These are phyloP conservation scores for Galago senegalensis DNA, from an alignment of 2,797 vertebrate genomes.

Conservation along the genomic window DNA sequence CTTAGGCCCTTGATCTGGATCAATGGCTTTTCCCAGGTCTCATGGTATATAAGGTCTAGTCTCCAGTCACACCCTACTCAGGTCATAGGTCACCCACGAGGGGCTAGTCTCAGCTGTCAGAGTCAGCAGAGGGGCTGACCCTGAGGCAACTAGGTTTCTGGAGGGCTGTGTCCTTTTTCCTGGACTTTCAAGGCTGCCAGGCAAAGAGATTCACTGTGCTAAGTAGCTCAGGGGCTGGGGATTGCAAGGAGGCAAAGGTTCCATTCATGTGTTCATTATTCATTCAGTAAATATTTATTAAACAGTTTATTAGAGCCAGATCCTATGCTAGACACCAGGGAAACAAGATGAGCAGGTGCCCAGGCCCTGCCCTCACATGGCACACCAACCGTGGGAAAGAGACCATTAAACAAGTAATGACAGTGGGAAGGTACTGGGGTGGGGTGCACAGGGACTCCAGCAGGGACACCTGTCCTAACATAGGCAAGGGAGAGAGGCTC, in stretches of 20 bases:
- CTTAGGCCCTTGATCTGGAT: not conserved
- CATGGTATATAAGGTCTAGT: not conserved
- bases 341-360: slow-evolving; percentile 43
- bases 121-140: not conserved
- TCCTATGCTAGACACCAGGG: slow-evolving; percentile 42
- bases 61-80: not conserved
- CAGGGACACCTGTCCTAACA: not conserved
- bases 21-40: not conserved
- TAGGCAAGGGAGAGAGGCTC: not conserved
- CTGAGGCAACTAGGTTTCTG: not conserved
- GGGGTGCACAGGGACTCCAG: not conserved
- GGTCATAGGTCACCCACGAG: not conserved
- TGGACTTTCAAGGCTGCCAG: not conserved
- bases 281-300: slow-evolving; percentile 80
- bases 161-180: not conserved
- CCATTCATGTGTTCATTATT: slow-evolving; percentile 68
- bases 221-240: not conserved
- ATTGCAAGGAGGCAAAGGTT: slow-evolving; percentile 60
- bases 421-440: not conserved
- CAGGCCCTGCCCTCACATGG: not conserved
- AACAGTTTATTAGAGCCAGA: slow-evolving; percentile 61
- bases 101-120: not conserved
- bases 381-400: slow-evolving; percentile 66
- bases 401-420: not conserved
- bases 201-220: not conserved